Conservation (phyloP, 2,797 vertebrate genomes). For the Melanogrammus aeglefinus region DNA sequence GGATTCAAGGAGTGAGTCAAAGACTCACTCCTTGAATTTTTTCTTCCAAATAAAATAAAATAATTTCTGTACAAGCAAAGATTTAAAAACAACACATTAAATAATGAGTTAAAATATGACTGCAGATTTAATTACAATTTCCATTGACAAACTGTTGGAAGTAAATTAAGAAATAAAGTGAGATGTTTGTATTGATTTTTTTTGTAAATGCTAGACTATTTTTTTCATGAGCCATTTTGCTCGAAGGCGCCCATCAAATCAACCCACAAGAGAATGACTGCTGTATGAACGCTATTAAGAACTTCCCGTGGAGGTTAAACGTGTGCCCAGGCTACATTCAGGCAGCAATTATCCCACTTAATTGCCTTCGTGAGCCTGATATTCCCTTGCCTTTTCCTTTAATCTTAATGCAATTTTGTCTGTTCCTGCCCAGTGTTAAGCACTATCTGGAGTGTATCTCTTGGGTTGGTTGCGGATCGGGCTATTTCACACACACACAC, state of each 20-base stretch:
- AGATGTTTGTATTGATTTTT: background rate
- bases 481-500: background rate
- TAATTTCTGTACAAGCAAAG: background rate
- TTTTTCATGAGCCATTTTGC: background rate
- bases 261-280: slow-evolving; percentile 11
- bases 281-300: slow-evolving; percentile 11
- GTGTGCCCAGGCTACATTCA: slow-evolving; percentile 11
- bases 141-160: background rate
- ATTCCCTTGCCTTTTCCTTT: slow-evolving; percentile 30
- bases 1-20: too few species aligned
- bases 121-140: background rate
- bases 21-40: too few species aligned
- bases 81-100: background rate
- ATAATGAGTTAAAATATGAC: background rate
- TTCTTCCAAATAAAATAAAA: background rate
- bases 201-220: background rate
- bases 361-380: slow-evolving; percentile 21
- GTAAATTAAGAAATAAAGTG: background rate
- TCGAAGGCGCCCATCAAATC: slow-evolving; percentile 8
- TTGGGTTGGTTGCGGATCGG: slow-evolving; percentile 1
- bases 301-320: slow-evolving; percentile 18
- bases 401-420: slow-evolving; percentile 29
- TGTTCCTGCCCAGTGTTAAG: slow-evolving; percentile 19
- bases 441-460: slow-evolving; percentile 19
- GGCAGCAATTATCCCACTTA: slow-evolving; percentile 25